Base-by-base conservation (phyloP, 2,797 vertebrate genomes). In the Scolopax bukidnonensis region DNA sequence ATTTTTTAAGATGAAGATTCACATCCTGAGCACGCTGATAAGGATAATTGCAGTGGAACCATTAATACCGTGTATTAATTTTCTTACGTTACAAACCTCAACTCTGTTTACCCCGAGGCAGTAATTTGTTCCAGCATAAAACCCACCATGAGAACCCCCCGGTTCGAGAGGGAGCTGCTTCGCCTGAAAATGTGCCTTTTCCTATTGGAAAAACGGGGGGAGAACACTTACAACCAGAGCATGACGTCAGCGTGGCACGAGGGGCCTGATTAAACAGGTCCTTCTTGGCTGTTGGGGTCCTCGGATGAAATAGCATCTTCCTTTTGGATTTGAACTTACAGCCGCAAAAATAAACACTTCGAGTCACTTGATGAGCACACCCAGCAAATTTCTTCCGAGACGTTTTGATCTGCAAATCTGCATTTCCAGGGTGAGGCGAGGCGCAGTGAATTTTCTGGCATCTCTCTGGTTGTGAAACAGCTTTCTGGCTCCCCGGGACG, bases 41-140 rank as follows among this genome's bases (percentile, higher is more conserved):
- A 84, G 0, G 0, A 47, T 91, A 95, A 87, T 51, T 89, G 79
- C 92, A 68, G 68, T 11, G 33, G 75, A 87, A 54, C 64, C 50
- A 60, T 81, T 96, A 61, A 80, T 71, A 68, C 51, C 21, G 2
- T 27, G 81, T 61, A 76, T 87, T 93, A 53, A 85, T 89, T 87
- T 80, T 80, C 60, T 64, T 41, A 70, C 64, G 38, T 63, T 80
- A 50, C 38, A 91, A 64, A 83, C 91, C 63, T 73, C 82, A 75
- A 32, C 50, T 59, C 41, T 11, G 23, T 90, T 90, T 81, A 73
- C 54, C 70, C 89, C 2, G 12, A 91, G 93, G 89, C 89, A 89
- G 33, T 17, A 84, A 87, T 95, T 93, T 93, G 54, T 84, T 87
- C 67, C 80, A 67, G 79, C 63, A 79, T 53, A 82, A 95, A 91